Evolutionary conservation across 2,113 vertebrate genomes (phyloP).

Genomic region (Sphyrna mokarran): DNA sequence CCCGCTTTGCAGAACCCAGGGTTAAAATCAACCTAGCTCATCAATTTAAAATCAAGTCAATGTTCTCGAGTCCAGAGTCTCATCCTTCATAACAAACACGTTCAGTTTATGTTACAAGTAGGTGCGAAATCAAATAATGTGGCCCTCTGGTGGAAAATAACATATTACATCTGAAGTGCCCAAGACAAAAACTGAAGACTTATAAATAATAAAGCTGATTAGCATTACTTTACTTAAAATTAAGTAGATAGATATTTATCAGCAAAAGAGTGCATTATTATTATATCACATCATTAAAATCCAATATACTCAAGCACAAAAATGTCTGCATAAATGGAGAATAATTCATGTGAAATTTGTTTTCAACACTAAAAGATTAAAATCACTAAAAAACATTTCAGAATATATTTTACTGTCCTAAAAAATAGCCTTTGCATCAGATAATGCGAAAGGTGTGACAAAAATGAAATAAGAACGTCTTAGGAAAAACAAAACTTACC

Average conservation of each 20-base stretch:
- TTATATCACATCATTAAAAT: background rate
- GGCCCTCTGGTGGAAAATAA: constrained; percentile 92
- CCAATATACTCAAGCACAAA: background rate
- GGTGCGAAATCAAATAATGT: constrained; percentile 67
- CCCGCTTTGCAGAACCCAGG: background rate
- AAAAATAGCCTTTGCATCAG: background rate
- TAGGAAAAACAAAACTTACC: constrained; percentile 91
- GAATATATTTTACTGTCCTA: background rate
- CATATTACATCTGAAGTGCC: constrained; percentile 51
- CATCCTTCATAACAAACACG: constrained; percentile 11
- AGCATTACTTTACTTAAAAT: constrained; percentile 11
- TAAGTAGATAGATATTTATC: background rate
- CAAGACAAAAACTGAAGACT: constrained; percentile 64
- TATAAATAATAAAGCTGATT: constrained; percentile 32
- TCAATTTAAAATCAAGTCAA: constrained; percentile 15
- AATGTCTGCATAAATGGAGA: background rate
- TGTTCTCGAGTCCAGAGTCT: background rate
- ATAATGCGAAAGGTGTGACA: background rate
- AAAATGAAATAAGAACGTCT: constrained; percentile 39
- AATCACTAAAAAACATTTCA: constrained; percentile 14
- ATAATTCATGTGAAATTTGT: constrained; percentile 26
- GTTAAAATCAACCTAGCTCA: background rate
- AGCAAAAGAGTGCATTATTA: constrained; percentile 3
- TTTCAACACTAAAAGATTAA: background rate
- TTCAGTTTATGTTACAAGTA: constrained; percentile 23